A percentile compares a stretch with the other conserved stretches of the same genome.
Conservation (phyloP, 2,797 vertebrate genomes). For the Anguilla pacifica region DNA sequence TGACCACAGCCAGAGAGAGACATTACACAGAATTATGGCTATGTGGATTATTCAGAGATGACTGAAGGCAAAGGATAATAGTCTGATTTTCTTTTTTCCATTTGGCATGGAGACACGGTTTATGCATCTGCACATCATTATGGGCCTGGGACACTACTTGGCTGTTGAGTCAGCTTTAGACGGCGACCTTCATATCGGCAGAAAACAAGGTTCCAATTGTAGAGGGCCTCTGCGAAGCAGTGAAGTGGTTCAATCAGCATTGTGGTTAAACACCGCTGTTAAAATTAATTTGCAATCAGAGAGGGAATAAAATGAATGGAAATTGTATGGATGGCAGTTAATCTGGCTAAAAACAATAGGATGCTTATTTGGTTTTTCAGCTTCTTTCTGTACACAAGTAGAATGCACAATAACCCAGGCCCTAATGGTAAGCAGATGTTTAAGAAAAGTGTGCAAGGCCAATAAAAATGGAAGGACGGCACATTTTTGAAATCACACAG, state of each 20-base stretch:
- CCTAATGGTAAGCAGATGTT: conserved; percentile 39
- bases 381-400: conserved; percentile 31
- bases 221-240: background rate
- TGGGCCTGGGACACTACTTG: background rate
- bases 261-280: conserved; percentile 11
- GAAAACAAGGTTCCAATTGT: too few relatives aligned
- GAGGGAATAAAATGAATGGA: background rate
- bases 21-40: background rate
- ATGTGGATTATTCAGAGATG: conserved; percentile 19
- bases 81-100: background rate
- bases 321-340: conserved; percentile 15
- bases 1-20: conserved; percentile 8
- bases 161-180: background rate
- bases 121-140: conserved; percentile 19
- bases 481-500: conserved; percentile 27
- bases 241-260: background rate
- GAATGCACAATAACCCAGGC: conserved; percentile 16
- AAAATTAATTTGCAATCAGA: conserved; percentile 13
- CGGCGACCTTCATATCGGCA: background rate
- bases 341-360: conserved; percentile 3
- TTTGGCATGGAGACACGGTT: conserved; percentile 24
- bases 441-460: conserved; percentile 8
- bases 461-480: conserved; percentile 13
- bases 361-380: background rate
- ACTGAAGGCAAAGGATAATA: conserved; percentile 1